Base-by-base conservation (phyloP, 2,113 vertebrate species). In the Camelus dromedarius region DNA sequence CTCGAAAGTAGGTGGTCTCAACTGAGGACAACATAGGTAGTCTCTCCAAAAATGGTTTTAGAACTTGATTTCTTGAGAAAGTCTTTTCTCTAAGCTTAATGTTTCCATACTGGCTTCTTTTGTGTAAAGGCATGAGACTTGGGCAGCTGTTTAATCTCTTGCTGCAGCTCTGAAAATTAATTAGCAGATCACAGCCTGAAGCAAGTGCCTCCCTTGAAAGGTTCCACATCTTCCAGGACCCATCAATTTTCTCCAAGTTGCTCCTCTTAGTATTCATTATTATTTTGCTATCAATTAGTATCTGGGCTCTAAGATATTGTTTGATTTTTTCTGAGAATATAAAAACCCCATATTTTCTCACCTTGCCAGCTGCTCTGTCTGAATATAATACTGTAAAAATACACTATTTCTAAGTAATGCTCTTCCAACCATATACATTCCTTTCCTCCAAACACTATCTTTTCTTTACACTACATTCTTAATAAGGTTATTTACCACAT, bases 401-500 rank as follows among this genome's bases (percentile, higher is more conserved):
- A 95, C 30, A 67, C 48, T 94, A 85, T 89, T 91, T 95, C 24
- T n/a, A 95, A 66, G 32, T 83, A 62, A 77, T 62, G 13, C 88
- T 96, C 70, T 75, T 15, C n/a, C 67, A 89, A 60, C n/a, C 22
- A 90, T 38, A 48, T 52, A 10, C 20, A 88, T 58, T 82, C 22
- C 14, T 75, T 92, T 93, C 88, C 69, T 91, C 32, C 7, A 88
- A 91, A 75, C 1, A 70, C 6, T 70, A 20, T 48, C 10, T 93
- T 79, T 83, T 66, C 76, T 58, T 77, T 88, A 64, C 1, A 85
- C 4, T 6, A 77, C 1, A 89, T 84, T 95, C 46, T 75, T 83
- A 54, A 85, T 95, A 81, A 87, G 50, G 15, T 18, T 80, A 79
- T 67, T 95, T 83, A 38, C 8, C 32, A 66, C 2, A 66, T 73